phyloP scores from a whole-genome alignment of 2,797 vertebrate genomes.

The Siniperca obscura region DNA sequence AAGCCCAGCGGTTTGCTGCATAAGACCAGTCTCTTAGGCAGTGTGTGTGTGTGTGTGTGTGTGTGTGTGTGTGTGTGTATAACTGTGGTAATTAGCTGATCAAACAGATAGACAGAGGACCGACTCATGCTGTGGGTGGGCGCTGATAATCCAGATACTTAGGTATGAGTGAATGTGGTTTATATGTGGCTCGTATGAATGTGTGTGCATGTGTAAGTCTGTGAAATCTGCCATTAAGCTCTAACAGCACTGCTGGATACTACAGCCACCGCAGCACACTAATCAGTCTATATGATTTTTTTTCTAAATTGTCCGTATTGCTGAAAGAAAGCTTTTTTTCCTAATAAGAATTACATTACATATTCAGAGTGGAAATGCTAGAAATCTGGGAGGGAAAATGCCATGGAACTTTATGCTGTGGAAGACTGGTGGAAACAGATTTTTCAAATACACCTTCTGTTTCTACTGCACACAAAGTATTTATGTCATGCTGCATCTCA shows the following conservation, averaged over 20 bases:
- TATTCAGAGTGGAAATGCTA: neutral
- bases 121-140: slow-evolving; percentile 52
- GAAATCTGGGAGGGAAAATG: neutral
- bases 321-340: neutral
- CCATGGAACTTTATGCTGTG: neutral
- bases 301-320: neutral
- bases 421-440: neutral
- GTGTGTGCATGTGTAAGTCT: slow-evolving; percentile 9
- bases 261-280: neutral
- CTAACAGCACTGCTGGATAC: slow-evolving; percentile 18
- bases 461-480: slow-evolving; percentile 6
- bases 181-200: slow-evolving; percentile 24
- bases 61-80: slow-evolving; percentile 22
- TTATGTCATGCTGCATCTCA: neutral
- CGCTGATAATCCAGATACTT: slow-evolving; percentile 72
- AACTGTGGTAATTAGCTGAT: slow-evolving; percentile 77
- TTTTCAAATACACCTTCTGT: slow-evolving; percentile 11
- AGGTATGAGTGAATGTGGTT: slow-evolving; percentile 43
- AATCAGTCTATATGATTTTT: neutral
- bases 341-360: neutral
- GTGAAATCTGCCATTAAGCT: slow-evolving; percentile 32
- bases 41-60: slow-evolving; percentile 22
- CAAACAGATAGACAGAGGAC: slow-evolving; percentile 72
- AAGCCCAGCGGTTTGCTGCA: slow-evolving; percentile 18
- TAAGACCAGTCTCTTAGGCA: slow-evolving; percentile 35